Evolutionary conservation across 2,888 invertebrate genomes (phyloP).

Genomic region (Dasypolia templi): DNA sequence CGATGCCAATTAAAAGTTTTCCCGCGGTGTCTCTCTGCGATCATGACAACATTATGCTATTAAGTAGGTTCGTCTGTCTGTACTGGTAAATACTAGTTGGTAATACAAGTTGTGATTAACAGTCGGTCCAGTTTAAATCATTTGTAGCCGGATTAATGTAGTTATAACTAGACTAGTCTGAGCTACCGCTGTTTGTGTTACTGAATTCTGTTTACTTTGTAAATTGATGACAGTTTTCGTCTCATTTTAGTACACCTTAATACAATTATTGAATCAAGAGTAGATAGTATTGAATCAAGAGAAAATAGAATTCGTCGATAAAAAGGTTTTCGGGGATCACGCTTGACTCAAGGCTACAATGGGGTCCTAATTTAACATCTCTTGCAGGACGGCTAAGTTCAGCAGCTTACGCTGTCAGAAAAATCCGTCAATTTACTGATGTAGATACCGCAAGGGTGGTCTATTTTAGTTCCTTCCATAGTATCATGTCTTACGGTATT

Average conservation of each 20-base stretch:
- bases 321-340: too few relatives aligned
- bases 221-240: not conserved
- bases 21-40: constrained; percentile 38
- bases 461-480: too few relatives aligned
- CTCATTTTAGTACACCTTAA: not conserved
- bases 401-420: too few relatives aligned
- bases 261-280: too few relatives aligned
- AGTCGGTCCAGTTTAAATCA: constrained; percentile 49
- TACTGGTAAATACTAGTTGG: constrained; percentile 38
- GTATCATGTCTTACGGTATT: too few relatives aligned
- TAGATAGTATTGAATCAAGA: too few relatives aligned
- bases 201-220: constrained; percentile 1
- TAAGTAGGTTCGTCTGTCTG: constrained; percentile 40
- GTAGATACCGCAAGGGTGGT: too few relatives aligned
- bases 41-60: constrained; percentile 51
- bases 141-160: constrained; percentile 46
- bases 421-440: too few relatives aligned
- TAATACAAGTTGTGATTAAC: constrained; percentile 56
- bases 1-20: constrained; percentile 67
- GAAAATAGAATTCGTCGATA: too few relatives aligned
- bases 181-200: constrained; percentile 4
- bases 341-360: too few relatives aligned
- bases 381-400: too few relatives aligned
- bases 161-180: constrained; percentile 28
- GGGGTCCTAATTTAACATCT: too few relatives aligned